Evolutionary conservation across 2,113 vertebrate species (phyloP), one percentile per base, ranked within the genome.

Genomic region (Tachysurus vachellii): DNA sequence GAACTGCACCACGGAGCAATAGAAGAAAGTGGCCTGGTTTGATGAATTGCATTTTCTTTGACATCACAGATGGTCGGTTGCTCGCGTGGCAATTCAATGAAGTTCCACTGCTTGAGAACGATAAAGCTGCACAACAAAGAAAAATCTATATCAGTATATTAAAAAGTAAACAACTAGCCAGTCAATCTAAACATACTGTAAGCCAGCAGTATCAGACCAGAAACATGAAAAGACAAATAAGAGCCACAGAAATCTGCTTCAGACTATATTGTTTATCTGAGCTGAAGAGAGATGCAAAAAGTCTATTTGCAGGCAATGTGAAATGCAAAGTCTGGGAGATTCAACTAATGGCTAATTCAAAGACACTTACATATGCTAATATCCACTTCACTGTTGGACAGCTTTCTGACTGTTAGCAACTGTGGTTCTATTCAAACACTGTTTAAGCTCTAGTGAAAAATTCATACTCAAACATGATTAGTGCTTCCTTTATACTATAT

Each of bases 301-400:
- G 50, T 80, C 61, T 75, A 86, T 80, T 80, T 80, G 76, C 75
- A 31, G 44, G 57, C 73, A 79, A 64, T 13, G 44, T 53, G 50
- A 80, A 86, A 66, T 68, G 61, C 85, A 83, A 87, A 31, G n/a
- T 81, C 57, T 87, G 80, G 80, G 80, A 87, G 81, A 64, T 76
- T 82, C 70, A 62, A 87, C 56, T 83, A 87, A 83, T 82, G 68
- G 86, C 81, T 83, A 76, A 83, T 87, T 87, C 86, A 80, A 80
- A 86, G 85, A 86, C 61, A 86, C 85, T 86, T 77, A 53, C 13
- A 31, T 76, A 76, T 87, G 86, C 80, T 87, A 87, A 87, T 87
- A 57, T 75, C 80, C 70, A 87, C 86, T 87, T 83, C 86, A 87
- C 86, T 42, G 13, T 87, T 81, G 81, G 70, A 83, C 75, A 68